phyloP scores from a whole-genome alignment of 2,797 vertebrate species.

The Darevskia nairensis region DNA sequence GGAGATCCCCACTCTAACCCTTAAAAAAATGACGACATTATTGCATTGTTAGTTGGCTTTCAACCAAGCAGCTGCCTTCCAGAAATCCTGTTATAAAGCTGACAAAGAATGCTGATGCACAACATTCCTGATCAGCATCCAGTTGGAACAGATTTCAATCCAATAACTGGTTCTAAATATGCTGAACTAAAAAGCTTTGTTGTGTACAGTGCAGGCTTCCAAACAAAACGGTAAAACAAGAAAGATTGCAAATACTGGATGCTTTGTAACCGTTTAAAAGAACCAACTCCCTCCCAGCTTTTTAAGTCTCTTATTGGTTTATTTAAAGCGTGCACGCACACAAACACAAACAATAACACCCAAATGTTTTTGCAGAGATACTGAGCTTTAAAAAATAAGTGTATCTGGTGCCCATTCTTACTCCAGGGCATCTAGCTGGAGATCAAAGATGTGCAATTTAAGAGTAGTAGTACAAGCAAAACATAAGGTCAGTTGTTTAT shows the following conservation, averaged over 20 bases:
- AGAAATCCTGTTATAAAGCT: conserved; percentile 74
- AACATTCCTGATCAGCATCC: conserved; percentile 76
- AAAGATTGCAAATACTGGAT: conserved; percentile 44
- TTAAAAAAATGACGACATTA: conserved; percentile 67
- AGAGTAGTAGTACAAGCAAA: not conserved
- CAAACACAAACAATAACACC: not conserved
- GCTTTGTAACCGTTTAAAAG: not conserved
- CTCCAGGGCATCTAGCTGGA: not conserved
- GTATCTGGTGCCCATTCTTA: not conserved
- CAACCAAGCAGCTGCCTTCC: conserved; percentile 74
- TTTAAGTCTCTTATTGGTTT: not conserved
- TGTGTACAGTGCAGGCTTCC: conserved; percentile 37
- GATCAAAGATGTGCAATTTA: not conserved
- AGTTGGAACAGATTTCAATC: conserved; percentile 76
- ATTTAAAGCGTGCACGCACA: not conserved
- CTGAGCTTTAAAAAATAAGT: not conserved
- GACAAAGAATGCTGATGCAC: conserved; percentile 77
- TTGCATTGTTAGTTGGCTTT: conserved; percentile 67
- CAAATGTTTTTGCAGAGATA: not conserved
- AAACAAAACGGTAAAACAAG: conserved; percentile 29
- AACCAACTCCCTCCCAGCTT: not conserved
- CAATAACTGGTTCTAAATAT: conserved; percentile 47
- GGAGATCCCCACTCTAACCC: conserved; percentile 48
- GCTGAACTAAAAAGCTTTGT: conserved; percentile 34
- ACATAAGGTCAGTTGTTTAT: not conserved